Conservation (phyloP, 2,113 vertebrate species). For the Cyphomyrus discorhynchus region DNA sequence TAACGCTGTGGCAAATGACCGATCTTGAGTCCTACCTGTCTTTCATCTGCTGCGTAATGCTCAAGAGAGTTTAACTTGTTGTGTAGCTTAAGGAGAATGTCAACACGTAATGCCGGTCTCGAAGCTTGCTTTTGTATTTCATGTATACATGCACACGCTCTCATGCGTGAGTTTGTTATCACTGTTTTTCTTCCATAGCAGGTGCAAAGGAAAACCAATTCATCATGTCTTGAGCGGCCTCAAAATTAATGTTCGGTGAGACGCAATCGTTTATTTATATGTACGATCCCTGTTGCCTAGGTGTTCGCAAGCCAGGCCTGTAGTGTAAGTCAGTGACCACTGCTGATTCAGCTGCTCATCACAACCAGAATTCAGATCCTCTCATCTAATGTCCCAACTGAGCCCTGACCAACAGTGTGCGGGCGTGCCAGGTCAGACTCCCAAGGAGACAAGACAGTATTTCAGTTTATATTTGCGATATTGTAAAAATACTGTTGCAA, state of each 20-base stretch:
- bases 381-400: background rate
- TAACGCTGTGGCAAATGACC: slow-evolving; percentile 17
- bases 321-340: background rate
- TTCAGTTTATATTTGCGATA: background rate
- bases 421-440: background rate
- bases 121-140: slow-evolving; percentile 49
- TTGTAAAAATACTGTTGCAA: background rate
- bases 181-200: slow-evolving; percentile 34
- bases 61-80: slow-evolving; percentile 55
- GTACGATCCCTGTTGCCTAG: background rate
- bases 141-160: background rate
- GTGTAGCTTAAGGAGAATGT: slow-evolving; percentile 30
- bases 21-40: slow-evolving; percentile 38
- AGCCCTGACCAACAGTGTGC: background rate
- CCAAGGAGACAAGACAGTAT: background rate
- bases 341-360: background rate
- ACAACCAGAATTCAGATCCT: background rate
- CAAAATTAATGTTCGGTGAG: background rate
- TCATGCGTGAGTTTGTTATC: background rate
- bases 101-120: slow-evolving; percentile 52
- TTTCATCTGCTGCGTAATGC: slow-evolving; percentile 45
- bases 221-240: background rate
- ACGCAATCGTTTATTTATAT: background rate
- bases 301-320: background rate
- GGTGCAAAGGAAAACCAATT: slow-evolving; percentile 33